Evolutionary conservation across 1,140 invertebrate species (phyloP), one percentile per base, ranked within the genome.

Genomic region (Akabosia matsudoensis): DNA sequence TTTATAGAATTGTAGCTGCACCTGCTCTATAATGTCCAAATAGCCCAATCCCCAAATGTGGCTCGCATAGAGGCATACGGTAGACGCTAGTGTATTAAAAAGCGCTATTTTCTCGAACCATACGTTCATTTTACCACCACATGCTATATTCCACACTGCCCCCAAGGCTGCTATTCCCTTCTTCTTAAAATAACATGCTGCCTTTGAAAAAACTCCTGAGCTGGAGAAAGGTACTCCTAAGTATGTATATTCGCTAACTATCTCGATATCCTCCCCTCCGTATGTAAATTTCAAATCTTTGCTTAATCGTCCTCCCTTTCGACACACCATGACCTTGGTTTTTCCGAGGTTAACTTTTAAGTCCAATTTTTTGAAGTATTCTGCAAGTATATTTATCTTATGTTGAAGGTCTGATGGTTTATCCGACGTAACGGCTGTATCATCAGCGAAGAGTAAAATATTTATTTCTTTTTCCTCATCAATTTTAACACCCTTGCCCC

Each of bases 301-400:
- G 10, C 16, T 14, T 0, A 74, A 3, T 0, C 2, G 16, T 0
- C 81, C 81, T 0, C 77, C 77, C 7, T 52, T 73, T 72, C 82
- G 77, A 54, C 81, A 82, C 22, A 82, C 64, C 1, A 82, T 37
- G 0, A 82, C 56, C 34, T 81, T 81, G 14, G 82, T 82, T 78
- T 83, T 83, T 3, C 1, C 31, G 4, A 79, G 52, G 51, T 82
- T 81, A 0, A 82, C 73, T 45, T 33, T 77, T 1, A 83, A 34
- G 18, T 77, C 70, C 14, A 78, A 74, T 10, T 7, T 26, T 0
- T 54, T 30, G 34, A 78, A 82, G 45, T 81, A 83, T 70, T 78
- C 22, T 24, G 51, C 28, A 0, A 77, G 61, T 1, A 1, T 2
- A 2, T 33, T 16, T 0, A 79, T 70, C 75, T 79, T 74, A 1